A percentile compares a stretch with the other conserved stretches of the same genome.
phyloP scores from a whole-genome alignment of 2,113 vertebrate genomes.

The Trichechus manatus region DNA sequence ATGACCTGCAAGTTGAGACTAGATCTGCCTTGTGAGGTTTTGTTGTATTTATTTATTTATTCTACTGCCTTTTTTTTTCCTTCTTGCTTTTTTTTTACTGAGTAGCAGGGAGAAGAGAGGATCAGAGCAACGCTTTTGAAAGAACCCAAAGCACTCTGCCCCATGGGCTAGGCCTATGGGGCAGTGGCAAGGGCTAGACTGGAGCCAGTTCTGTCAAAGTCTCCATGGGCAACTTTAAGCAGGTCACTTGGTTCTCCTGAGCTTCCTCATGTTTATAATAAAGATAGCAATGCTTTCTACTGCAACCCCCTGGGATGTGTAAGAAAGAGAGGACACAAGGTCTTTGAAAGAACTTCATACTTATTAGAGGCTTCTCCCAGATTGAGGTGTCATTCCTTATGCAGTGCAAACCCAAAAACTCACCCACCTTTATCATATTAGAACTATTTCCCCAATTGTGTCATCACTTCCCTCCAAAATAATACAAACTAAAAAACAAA shows the following conservation, averaged over 20 bases:
- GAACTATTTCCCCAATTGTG: not conserved
- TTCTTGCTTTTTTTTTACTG: conserved; percentile 20
- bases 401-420: not conserved
- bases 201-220: not conserved
- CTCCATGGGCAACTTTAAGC: not conserved
- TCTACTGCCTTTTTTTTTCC: not conserved
- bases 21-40: not conserved
- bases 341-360: not conserved
- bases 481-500: not conserved
- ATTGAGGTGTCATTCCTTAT: not conserved
- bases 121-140: not conserved
- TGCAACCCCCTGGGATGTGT: not conserved
- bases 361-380: not conserved
- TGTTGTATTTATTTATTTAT: not conserved
- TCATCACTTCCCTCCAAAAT: not conserved
- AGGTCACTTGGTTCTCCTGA: not conserved
- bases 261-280: not conserved
- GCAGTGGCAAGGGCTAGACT: not conserved
- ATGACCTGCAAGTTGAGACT: not conserved
- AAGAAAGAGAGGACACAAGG: not conserved
- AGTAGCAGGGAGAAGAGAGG: not conserved
- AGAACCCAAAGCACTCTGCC: not conserved
- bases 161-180: not conserved
- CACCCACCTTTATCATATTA: not conserved
- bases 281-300: no score